Evolutionary conservation across 2,888 invertebrate species (phyloP).

Genomic region (Harmothoe impar): DNA sequence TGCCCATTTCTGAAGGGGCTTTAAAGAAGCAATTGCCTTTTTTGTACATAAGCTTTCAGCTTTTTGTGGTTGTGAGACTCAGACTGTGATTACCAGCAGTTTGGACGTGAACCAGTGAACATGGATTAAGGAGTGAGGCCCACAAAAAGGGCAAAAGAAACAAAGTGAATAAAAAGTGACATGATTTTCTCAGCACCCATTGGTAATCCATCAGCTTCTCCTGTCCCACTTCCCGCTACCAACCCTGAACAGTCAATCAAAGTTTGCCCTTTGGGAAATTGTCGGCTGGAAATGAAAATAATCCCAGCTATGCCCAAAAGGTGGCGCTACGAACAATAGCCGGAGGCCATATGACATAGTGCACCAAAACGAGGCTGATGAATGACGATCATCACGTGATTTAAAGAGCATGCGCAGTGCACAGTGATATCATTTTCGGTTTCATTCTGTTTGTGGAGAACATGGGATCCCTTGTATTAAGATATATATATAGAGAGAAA

Average conservation of each 20-base stretch:
- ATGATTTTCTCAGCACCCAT: not conserved
- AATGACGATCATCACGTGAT: not conserved
- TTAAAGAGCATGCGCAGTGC: not conserved
- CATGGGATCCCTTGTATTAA: too few relatives aligned
- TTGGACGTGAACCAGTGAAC: too few relatives aligned
- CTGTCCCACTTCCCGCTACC: not conserved
- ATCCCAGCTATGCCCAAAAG: not conserved
- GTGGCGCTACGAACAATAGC: not conserved
- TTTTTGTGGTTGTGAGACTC: too few relatives aligned
- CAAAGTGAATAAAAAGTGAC: not conserved
- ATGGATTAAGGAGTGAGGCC: too few relatives aligned
- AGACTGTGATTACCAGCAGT: too few relatives aligned
- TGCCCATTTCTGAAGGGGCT: too few relatives aligned
- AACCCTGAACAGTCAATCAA: not conserved
- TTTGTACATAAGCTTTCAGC: too few relatives aligned
- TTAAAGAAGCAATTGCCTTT: too few relatives aligned
- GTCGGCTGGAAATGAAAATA: constrained; percentile 30
- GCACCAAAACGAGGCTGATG: constrained; percentile 1
- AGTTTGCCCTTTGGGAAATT: not conserved
- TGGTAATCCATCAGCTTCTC: not conserved
- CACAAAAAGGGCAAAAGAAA: too few relatives aligned
- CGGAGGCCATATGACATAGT: not conserved
- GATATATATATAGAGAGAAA: too few relatives aligned
- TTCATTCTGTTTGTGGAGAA: too few relatives aligned
- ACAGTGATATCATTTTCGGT: not conserved